phyloP scores from a whole-genome alignment of 2,113 vertebrate genomes.

The Sterrhoptilus dennistouni region DNA sequence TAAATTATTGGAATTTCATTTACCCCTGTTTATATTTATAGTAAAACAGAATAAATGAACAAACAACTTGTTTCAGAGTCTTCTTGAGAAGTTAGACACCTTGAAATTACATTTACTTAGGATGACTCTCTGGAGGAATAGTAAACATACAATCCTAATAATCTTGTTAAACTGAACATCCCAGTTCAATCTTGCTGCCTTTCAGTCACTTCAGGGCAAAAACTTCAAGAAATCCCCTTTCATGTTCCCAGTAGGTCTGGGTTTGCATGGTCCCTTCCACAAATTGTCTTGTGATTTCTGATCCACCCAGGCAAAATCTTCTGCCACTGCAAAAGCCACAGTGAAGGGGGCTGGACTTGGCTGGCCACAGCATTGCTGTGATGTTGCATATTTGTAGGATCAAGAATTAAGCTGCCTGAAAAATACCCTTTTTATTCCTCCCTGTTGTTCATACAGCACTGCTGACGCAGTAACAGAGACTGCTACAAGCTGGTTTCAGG shows the following conservation, averaged over 20 bases:
- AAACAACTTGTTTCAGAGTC: not conserved
- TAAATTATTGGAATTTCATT: not conserved
- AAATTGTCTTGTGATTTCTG: not conserved
- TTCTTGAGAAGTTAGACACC: not conserved
- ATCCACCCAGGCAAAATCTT: not conserved
- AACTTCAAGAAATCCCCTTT: not conserved
- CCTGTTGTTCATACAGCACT: not conserved
- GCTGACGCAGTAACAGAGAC: not conserved
- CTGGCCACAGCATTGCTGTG: not conserved
- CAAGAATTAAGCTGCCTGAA: not conserved
- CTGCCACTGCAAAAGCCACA: not conserved
- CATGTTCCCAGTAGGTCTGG: not conserved
- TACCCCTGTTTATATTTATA: not conserved
- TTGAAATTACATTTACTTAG: conserved; percentile 12
- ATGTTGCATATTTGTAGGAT: not conserved
- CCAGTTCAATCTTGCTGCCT: not conserved
- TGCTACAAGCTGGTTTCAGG: not conserved
- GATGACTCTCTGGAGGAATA: not conserved
- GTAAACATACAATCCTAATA: not conserved
- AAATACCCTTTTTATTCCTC: not conserved
- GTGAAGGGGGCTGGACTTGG: not conserved
- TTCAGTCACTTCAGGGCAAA: not conserved
- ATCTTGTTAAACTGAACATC: not conserved
- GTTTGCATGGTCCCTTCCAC: not conserved
- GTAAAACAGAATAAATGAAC: not conserved